Evolutionary conservation across 2,797 vertebrate genomes (phyloP), one percentile per base, ranked within the genome.

Genomic region (Parauchenoglanis punctatus): DNA sequence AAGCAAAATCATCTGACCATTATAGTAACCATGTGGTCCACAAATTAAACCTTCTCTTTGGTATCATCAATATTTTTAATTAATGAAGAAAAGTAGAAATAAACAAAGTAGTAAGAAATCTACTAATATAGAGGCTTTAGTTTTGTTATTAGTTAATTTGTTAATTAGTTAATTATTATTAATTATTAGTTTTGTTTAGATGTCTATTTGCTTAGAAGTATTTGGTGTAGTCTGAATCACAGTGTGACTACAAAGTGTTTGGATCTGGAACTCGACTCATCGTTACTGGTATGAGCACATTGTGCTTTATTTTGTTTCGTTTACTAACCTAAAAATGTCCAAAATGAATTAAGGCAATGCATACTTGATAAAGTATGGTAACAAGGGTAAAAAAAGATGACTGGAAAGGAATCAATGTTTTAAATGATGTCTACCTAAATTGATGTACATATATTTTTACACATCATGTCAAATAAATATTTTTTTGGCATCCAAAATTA

Each of bases 181-280:
- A n/a, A n/a, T n/a, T n/a, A n/a, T n/a, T n/a, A n/a, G n/a, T n/a
- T n/a, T n/a, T 68, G 31, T 40, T 70, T 40, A 18, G 15, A 35
- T 35, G 11, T 40, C 3, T 44, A 44, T 35, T 17, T 72, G 17
- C 44, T 23, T 44, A 77, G 13, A 77, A 77, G 46, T 54, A 75
- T 75, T 75, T 7, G 72, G 17, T 75, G 23, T 15, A 75, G 72
- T 52, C 46, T 52, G 25, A 52, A 20, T 52, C 25, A 28, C 25
- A 76, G 73, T 76, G 73, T 28, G 5, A 7, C 77, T 80, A 40
- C 28, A 80, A 58, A 80, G 54, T 31, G 31, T 80, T 80, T 59
- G 77, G 77, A 80, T 40, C 77, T 59, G 76, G 72, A 75, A 75
- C 72, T 49, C 72, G 4, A 11, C 72, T 75, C 1, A n/a, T 13